A percentile compares a stretch with the other conserved stretches of the same genome.
phyloP scores from a whole-genome alignment of 2,888 invertebrate genomes.

The Eumacrocentrus americanus region DNA sequence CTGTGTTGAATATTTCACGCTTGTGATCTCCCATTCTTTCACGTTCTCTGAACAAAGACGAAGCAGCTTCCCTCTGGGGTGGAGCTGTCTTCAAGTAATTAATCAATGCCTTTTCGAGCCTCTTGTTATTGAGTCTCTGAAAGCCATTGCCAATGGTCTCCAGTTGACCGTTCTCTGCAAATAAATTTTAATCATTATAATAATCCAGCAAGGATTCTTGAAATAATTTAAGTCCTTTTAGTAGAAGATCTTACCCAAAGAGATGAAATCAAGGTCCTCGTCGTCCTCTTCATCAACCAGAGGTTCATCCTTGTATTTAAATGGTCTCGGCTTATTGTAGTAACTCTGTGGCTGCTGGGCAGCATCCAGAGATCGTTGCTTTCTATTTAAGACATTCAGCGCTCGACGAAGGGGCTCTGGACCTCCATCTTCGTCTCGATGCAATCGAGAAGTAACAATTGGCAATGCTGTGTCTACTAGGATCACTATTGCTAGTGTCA shows the following conservation, averaged over 20 bases:
- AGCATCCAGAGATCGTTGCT: conserved; percentile 57
- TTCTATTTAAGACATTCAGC: conserved; percentile 61
- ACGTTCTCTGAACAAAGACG: conserved; percentile 54
- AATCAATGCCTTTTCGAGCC: conserved; percentile 46
- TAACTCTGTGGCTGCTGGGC: conserved; percentile 44
- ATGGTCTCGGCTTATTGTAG: conserved; percentile 48
- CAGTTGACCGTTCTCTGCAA: conserved; percentile 57
- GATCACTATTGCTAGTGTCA: conserved; percentile 17
- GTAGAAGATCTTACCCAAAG: conserved; percentile 42
- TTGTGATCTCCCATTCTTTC: conserved; percentile 47
- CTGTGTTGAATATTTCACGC: conserved; percentile 29
- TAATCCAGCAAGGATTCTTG: too few species aligned
- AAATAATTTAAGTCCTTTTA: too few species aligned
- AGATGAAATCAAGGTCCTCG: conserved; percentile 48
- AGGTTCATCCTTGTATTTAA: conserved; percentile 46
- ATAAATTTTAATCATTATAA: neutral
- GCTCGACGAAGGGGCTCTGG: conserved; percentile 62
- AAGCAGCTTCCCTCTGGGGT: conserved; percentile 40
- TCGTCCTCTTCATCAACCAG: conserved; percentile 41
- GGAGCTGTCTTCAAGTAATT: conserved; percentile 47
- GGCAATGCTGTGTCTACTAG: conserved; percentile 30
- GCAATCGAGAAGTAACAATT: conserved; percentile 18
- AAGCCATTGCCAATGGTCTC: conserved; percentile 61
- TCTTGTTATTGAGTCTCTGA: conserved; percentile 53
- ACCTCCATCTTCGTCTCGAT: too few species aligned